Base-by-base conservation (phyloP, 1,140 invertebrate species). In the Magallana gigas region DNA sequence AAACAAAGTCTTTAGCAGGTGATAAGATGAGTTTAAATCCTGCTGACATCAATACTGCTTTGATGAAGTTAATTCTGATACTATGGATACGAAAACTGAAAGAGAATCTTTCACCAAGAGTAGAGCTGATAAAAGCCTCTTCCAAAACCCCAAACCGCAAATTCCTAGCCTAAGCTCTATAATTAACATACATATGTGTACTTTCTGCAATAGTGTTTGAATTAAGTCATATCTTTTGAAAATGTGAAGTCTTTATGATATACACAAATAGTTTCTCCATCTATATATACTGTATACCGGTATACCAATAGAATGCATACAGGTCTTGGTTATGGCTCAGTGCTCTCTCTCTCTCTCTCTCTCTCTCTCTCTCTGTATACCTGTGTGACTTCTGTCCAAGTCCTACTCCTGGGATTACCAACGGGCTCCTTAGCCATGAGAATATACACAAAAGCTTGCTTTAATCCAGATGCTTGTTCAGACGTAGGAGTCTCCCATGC, bases 11-110 rank as follows among this genome's bases (percentile, higher is more conserved):
- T 76, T 76, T 29, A 29, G 23, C 68, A 76, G 18, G 68, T 76
- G 68, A 76, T 76, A 76, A 76, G 68, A 29, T 11, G 68, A 64
- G 60, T n/a, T 18, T 18, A 64, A n/a, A 64, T 64, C 60, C 18
- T 64, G 7, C 68, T 76, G 68, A 76, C 18, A 76, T 76, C 68
- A 76, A 76, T 76, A 76, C 68, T 23, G 23, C 60, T 76, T 76
- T 76, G 68, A 76, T 76, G 68, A 76, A 76, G 68, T 76, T 76
- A 76, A 76, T 76, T 76, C 23, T 76, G 68, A 76, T 29, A 76
- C 11, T 76, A 76, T 23, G 23, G 36, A 29, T 36, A 9, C 68
- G 5, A 36, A 76, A 76, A 76, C 23, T 76, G 68, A 76, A 36
- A 76, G 60, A 76, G 23, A 76, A 76, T 76, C 68, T 29, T 18